These are phyloP conservation scores for Aythya baeri DNA, from an alignment of 2,113 vertebrate species.

Conservation along the genomic window DNA sequence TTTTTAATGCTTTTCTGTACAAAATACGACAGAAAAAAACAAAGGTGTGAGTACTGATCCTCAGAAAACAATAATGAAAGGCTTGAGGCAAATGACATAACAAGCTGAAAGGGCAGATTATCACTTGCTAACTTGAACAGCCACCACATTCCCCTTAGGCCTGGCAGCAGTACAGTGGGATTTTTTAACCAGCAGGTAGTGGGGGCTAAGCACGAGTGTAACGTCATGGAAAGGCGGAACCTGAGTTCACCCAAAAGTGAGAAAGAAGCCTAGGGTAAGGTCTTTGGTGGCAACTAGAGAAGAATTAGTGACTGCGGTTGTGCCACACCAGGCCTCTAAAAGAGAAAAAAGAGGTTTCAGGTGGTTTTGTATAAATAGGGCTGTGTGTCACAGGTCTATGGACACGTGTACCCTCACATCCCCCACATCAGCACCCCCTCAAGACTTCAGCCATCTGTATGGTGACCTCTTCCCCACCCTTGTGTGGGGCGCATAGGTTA, in stretches of 20 bases:
- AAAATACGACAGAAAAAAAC: not conserved
- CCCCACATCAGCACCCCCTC: not conserved
- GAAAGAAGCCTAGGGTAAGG: not conserved
- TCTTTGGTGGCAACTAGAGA: not conserved
- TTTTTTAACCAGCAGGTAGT: not conserved
- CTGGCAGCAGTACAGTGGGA: not conserved
- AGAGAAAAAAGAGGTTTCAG: not conserved
- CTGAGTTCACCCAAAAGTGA: not conserved
- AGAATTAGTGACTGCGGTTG: not conserved
- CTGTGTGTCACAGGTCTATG: not conserved
- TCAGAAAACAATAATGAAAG: not conserved
- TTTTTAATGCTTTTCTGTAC: not conserved
- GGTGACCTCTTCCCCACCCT: not conserved
- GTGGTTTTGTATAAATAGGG: not conserved
- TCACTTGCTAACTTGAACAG: rapidly evolving
- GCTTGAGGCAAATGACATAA: not conserved
- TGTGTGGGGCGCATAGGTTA: no score
- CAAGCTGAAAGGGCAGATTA: not conserved
- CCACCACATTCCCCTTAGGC: not conserved
- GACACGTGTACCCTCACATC: rapidly evolving
- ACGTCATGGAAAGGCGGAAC: not conserved
- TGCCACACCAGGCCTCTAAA: not conserved
- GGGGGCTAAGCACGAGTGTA: not conserved
- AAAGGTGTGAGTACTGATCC: rapidly evolving
- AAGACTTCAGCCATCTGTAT: not conserved